Evolutionary conservation across 1,140 invertebrate genomes (phyloP).

Genomic region (Euura saliciscinereae): DNA sequence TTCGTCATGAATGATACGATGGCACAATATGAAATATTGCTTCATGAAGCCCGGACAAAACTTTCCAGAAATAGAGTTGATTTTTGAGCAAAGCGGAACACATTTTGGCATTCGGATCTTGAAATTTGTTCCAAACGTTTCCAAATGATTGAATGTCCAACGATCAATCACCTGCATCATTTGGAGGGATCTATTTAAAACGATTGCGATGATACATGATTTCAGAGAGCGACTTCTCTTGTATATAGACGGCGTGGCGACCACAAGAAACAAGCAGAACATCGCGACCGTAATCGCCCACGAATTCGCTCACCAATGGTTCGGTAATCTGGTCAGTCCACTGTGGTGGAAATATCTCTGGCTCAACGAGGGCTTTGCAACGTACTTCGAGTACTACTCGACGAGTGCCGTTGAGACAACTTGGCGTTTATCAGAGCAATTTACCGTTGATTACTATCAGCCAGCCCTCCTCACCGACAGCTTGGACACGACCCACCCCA

Average conservation of each 20-base stretch:
- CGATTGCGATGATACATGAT: background rate
- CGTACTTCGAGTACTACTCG: slow-evolving; percentile 51
- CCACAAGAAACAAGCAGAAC: slow-evolving; percentile 63
- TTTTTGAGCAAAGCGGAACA: too few species aligned
- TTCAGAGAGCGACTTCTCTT: slow-evolving; percentile 64
- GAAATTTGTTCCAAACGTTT: too few species aligned
- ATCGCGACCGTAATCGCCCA: slow-evolving; percentile 69
- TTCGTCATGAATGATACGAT: too few species aligned
- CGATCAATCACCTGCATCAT: too few species aligned
- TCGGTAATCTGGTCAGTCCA: slow-evolving; percentile 65
- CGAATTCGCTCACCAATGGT: slow-evolving; percentile 71
- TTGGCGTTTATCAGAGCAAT: slow-evolving; percentile 83
- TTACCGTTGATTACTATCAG: slow-evolving; percentile 71
- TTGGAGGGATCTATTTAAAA: too few species aligned
- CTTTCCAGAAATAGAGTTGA: too few species aligned
- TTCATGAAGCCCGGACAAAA: too few species aligned
- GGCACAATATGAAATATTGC: too few species aligned
- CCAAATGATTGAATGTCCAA: too few species aligned
- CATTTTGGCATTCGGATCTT: too few species aligned
- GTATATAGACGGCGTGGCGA: slow-evolving; percentile 65
- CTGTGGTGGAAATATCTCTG: slow-evolving; percentile 59
- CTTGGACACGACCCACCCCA: slow-evolving; percentile 71
- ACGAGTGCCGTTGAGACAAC: slow-evolving; percentile 53
- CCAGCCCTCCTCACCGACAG: slow-evolving; percentile 69
- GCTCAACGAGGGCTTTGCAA: slow-evolving; percentile 62